Evolutionary conservation across 35 echinoderm and acorn worm species (phyloP).

Genomic region (Heliocidaris erythrogramma): DNA sequence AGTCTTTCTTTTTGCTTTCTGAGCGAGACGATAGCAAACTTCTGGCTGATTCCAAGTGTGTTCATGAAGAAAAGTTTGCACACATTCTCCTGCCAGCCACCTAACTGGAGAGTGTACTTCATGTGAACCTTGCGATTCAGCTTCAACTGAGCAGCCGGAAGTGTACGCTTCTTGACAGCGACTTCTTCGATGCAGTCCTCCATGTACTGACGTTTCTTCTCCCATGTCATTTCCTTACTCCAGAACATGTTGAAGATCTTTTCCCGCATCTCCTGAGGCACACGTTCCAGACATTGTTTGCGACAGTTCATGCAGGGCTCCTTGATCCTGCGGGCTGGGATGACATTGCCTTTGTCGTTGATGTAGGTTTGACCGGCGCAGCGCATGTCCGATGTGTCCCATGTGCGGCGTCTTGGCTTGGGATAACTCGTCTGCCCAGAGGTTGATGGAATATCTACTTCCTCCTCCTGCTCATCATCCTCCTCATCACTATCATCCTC

Average conservation of each 20-base stretch:
- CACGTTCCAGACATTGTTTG: constrained; percentile 21
- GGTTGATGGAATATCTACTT: not conserved
- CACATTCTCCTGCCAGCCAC: constrained; percentile 25
- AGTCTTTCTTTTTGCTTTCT: constrained; percentile 32
- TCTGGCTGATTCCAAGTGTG: constrained; percentile 26
- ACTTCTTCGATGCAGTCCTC: constrained; percentile 14
- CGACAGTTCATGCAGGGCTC: constrained; percentile 23
- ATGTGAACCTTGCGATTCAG: constrained; percentile 13
- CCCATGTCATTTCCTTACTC: constrained; percentile 34
- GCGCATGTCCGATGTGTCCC: constrained; percentile 23
- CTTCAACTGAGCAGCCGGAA: constrained; percentile 6
- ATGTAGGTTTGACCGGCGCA: constrained; percentile 30
- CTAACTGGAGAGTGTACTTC: constrained; percentile 12
- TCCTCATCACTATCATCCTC: not conserved
- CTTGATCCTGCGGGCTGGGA: constrained; percentile 25
- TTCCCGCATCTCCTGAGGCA: constrained; percentile 5
- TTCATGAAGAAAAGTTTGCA: constrained; percentile 41
- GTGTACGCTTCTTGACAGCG: constrained; percentile 27
- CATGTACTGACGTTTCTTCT: constrained; percentile 23
- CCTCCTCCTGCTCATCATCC: not conserved
- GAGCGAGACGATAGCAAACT: constrained; percentile 21
- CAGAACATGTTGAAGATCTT: constrained; percentile 50
- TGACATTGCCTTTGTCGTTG: constrained; percentile 21
- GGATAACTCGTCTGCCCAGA: not conserved
- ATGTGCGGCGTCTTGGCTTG: not conserved